Evolutionary conservation across 2,797 vertebrate genomes (phyloP), one percentile per base, ranked within the genome.

Genomic region (Schizopygopsis malacanthus): DNA sequence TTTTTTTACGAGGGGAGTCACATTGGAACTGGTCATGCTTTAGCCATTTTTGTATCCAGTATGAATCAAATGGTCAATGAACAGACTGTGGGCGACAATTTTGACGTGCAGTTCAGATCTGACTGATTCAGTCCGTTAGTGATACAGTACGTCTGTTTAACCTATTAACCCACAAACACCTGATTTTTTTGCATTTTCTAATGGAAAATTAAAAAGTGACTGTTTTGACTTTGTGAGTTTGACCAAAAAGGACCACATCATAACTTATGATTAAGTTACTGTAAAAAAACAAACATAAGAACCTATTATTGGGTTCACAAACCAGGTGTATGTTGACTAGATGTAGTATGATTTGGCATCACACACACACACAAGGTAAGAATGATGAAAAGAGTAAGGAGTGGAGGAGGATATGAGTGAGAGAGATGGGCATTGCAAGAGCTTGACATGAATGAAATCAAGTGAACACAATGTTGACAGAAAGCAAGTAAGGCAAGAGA

Each of bases 391-490:
- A 56, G 15, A 56, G 33, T 54, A 12, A 61, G 37, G 54, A 37
- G 20, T 11, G 22, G 52, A 75, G 15, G 76, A 28, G 41, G 39
- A 79, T 28, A 43, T 9, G 22, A 28, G 28, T 4, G 65, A 39
- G 80, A 22, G 16, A 84, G 43, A 73, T 37, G 22, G 47, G 37
- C 28, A 70, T n/a, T 61, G 45, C n/a, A 37, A 25, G 22, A 63
- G 61, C 56, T 43, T 63, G 43, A 76, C 69, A 56, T 63, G 76
- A 69, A 67, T 52, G 22, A 45, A 79, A 79, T 79, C 77, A 79
- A 79, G 37, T 79, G 77, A 56, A 79, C 15, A 61, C 71, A 61
- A 65, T 59, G 72, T 72, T 75, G 73, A 84, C 41, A 78, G 73
- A 78, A 41, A 78, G 22, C 25, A 75, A 39, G 72, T n/a, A 63